These are phyloP conservation scores for Sarcophaga carnaria DNA, from an alignment of 2,888 invertebrate genomes.

Conservation along the genomic window DNA sequence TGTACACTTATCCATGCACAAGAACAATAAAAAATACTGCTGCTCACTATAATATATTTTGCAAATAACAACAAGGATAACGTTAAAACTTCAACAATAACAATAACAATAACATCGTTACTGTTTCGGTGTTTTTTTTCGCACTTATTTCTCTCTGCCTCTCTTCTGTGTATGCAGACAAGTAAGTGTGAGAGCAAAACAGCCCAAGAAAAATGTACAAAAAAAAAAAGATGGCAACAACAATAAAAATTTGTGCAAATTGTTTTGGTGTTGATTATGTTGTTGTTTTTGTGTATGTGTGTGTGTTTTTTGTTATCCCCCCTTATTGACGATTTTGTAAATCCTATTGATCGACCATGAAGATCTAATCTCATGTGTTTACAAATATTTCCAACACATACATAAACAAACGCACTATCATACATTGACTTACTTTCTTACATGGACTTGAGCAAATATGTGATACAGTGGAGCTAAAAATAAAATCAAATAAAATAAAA, in stretches of 20 bases:
- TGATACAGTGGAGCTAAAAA: not conserved
- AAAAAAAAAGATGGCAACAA: not conserved
- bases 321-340: constrained; percentile 52
- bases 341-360: constrained; percentile 64
- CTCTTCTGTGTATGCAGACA: not conserved
- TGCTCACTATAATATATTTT: constrained; percentile 18
- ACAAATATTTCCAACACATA: constrained; percentile 38
- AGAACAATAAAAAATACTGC: not conserved
- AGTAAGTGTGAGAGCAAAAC: too few species aligned
- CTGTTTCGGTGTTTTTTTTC: not conserved
- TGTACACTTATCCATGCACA: not conserved
- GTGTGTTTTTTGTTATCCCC: not conserved
- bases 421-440: not conserved
- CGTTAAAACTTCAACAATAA: not conserved
- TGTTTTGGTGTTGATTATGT: constrained; percentile 46
- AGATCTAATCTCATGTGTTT: constrained; percentile 60
- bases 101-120: constrained; percentile 3
- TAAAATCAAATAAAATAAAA: too few species aligned
- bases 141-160: not conserved
- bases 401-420: not conserved
- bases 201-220: too few species aligned
- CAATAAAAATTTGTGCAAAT: constrained; percentile 51
- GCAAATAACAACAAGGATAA: constrained; percentile 12
- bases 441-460: not conserved
- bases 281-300: constrained; percentile 37